A percentile compares a stretch with the other conserved stretches of the same genome.
phyloP scores from a whole-genome alignment of 1,140 invertebrate genomes.

The Eupristina koningsbergeri region DNA sequence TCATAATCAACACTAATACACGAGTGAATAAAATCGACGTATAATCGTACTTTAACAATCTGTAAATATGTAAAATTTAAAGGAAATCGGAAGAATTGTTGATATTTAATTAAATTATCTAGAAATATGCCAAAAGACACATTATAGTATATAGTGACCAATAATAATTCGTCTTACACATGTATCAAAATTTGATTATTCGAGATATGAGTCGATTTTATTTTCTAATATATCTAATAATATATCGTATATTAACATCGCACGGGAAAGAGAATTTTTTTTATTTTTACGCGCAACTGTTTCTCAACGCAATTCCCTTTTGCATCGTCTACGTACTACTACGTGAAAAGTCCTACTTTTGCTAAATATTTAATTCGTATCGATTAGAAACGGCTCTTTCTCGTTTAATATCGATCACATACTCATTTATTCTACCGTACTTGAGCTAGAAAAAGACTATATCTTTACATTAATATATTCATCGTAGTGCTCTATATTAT shows the following conservation, averaged over 20 bases:
- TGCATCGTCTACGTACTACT: not conserved
- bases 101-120: not conserved
- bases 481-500: not conserved
- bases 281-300: not conserved
- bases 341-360: slow-evolving; percentile 4
- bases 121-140: slow-evolving; percentile 6
- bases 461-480: not conserved
- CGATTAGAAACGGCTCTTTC: not conserved
- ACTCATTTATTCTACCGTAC: not conserved
- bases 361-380: slow-evolving; percentile 5
- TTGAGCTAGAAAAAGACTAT: not conserved
- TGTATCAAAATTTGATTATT: slow-evolving; percentile 36
- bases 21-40: not conserved
- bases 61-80: not conserved
- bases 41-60: slow-evolving; percentile 19
- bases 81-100: slow-evolving; percentile 7
- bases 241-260: slow-evolving; percentile 5
- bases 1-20: not conserved
- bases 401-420: not conserved
- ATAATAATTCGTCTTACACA: slow-evolving; percentile 21
- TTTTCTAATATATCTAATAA: slow-evolving; percentile 28
- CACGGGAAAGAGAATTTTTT: not conserved
- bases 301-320: no score
- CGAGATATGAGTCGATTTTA: not conserved
- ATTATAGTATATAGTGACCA: slow-evolving; percentile 14